Conservation (phyloP, 2,113 vertebrate species). For the Pteronura brasiliensis region DNA sequence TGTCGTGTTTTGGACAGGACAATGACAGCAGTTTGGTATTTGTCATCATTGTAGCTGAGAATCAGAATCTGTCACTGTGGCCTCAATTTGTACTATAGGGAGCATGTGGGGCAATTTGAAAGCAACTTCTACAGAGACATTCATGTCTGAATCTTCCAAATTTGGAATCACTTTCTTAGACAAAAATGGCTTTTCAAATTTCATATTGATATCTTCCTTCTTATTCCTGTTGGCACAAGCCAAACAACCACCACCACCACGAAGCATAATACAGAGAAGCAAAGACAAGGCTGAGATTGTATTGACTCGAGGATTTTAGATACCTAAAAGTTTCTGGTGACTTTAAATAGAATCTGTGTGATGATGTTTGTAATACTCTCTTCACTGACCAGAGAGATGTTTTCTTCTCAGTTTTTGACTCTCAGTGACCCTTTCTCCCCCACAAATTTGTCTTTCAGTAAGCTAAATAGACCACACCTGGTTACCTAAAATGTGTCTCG, state of each 20-base stretch:
- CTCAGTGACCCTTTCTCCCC: not conserved
- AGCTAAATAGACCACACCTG: not conserved
- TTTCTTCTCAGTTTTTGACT: not conserved
- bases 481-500: not conserved
- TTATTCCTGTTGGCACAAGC: not conserved
- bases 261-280: not conserved
- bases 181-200: not conserved
- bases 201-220: not conserved
- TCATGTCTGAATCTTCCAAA: not conserved
- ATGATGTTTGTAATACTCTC: not conserved
- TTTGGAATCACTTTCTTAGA: conserved; percentile 26
- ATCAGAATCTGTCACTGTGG: not conserved
- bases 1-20: not conserved
- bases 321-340: not conserved
- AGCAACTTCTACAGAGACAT: not conserved
- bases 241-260: not conserved
- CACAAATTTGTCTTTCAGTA: not conserved
- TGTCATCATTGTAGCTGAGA: not conserved
- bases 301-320: not conserved
- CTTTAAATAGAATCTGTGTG: not conserved
- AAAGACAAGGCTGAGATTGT: not conserved
- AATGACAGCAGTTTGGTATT: not conserved
- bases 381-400: not conserved
- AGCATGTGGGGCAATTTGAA: not conserved
- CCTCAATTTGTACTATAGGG: not conserved